Percentiles rank a stretch among this genome's conserved stretches.
phyloP scores from a whole-genome alignment of 2,113 vertebrate species.

The Seriola quinqueradiata region DNA sequence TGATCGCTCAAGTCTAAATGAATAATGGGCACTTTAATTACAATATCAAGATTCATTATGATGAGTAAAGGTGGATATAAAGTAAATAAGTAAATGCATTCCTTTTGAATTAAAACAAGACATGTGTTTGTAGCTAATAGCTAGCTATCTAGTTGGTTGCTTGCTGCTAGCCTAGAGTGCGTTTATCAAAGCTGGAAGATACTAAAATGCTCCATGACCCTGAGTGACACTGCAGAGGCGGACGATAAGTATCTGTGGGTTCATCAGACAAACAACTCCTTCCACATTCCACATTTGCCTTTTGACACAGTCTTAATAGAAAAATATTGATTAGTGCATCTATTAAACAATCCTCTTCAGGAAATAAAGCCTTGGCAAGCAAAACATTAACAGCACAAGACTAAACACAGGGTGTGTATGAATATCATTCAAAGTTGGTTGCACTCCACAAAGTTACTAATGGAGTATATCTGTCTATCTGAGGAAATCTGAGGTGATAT shows the following conservation, averaged over 20 bases:
- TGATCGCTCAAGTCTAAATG: neutral
- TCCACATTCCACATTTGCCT: neutral
- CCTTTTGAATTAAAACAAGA: neutral
- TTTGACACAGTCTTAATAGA: neutral
- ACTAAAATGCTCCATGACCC: neutral
- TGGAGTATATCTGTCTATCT: neutral
- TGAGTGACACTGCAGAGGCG: neutral
- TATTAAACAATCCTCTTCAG: neutral
- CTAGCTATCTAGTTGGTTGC: too few relatives aligned
- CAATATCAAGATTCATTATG: neutral
- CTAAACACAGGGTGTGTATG: neutral
- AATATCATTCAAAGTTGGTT: neutral
- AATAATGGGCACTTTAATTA: neutral
- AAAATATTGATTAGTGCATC: neutral
- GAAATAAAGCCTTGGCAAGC: neutral
- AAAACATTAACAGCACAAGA: neutral
- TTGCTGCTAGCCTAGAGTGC: neutral
- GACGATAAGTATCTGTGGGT: neutral
- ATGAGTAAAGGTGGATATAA: neutral
- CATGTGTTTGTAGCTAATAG: neutral
- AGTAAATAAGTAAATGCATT: neutral
- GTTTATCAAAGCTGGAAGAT: neutral
- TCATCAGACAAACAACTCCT: neutral
- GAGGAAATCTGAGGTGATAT: neutral
- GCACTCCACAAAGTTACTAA: neutral